Evolutionary conservation across 2,113 vertebrate species (phyloP).

Genomic region (Carassius gibelio): DNA sequence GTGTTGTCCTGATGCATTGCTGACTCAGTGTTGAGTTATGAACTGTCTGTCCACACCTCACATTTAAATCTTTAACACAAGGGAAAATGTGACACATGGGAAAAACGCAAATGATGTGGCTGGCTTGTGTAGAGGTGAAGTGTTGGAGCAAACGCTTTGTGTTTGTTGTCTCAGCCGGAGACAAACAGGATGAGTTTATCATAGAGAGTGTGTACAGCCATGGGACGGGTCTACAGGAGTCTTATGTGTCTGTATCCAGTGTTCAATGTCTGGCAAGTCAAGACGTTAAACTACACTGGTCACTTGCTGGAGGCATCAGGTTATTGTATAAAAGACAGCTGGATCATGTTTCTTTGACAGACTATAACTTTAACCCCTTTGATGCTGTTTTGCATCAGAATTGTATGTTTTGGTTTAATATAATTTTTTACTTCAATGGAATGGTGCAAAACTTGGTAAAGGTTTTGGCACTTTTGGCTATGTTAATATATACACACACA

Average conservation of each 20-base stretch:
- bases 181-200: not conserved
- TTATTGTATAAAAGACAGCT: not conserved
- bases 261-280: not conserved
- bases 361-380: not conserved
- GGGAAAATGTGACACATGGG: not conserved
- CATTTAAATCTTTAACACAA: conserved; percentile 35
- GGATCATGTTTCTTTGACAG: not conserved
- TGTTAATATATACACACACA: too few relatives aligned
- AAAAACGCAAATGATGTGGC: not conserved
- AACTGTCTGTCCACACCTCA: not conserved
- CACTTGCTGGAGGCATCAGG: not conserved
- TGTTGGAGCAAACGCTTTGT: not conserved
- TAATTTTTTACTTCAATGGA: not conserved
- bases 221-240: not conserved
- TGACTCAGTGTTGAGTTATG: not conserved
- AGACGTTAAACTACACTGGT: not conserved
- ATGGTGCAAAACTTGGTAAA: not conserved
- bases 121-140: not conserved
- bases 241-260: not conserved
- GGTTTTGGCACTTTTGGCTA: too few relatives aligned
- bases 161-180: not conserved
- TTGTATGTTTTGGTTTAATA: not conserved
- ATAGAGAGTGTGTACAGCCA: not conserved
- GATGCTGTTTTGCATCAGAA: not conserved
- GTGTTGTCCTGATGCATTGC: not conserved